Conservation (phyloP, 2,113 vertebrate species). For the Calypte anna region DNA sequence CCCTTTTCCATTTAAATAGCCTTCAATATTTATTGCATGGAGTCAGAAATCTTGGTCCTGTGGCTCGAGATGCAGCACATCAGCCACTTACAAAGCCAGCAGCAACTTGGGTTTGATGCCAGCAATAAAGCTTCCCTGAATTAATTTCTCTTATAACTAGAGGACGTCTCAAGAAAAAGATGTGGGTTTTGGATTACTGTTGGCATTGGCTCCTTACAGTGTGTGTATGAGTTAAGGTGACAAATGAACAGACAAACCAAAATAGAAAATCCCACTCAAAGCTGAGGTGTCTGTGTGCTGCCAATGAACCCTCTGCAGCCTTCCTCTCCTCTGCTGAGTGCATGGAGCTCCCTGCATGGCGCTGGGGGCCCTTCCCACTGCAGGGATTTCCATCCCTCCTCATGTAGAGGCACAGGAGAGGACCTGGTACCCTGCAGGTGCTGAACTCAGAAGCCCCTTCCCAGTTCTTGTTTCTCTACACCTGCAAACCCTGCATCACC, state of each 20-base stretch:
- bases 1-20: constrained; percentile 8
- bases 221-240: not conserved
- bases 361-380: not conserved
- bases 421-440: rapidly evolving
- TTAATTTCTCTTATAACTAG: not conserved
- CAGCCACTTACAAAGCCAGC: not conserved
- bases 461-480: rapidly evolving
- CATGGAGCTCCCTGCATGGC: rapidly evolving
- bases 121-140: not conserved
- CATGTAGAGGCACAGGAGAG: too few relatives aligned
- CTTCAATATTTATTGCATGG: not conserved
- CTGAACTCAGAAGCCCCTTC: not conserved
- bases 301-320: not conserved
- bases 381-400: too few relatives aligned
- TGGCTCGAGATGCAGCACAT: not conserved
- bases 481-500: not conserved
- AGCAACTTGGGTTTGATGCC: not conserved
- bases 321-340: not conserved
- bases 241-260: not conserved
- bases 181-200: not conserved
- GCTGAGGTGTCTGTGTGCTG: not conserved
- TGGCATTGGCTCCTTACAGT: not conserved
- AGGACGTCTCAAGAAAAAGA: not conserved
- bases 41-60: not conserved
- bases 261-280: not conserved